Evolutionary conservation across 1,140 invertebrate genomes (phyloP).

Genomic region (Drosophila busckii): DNA sequence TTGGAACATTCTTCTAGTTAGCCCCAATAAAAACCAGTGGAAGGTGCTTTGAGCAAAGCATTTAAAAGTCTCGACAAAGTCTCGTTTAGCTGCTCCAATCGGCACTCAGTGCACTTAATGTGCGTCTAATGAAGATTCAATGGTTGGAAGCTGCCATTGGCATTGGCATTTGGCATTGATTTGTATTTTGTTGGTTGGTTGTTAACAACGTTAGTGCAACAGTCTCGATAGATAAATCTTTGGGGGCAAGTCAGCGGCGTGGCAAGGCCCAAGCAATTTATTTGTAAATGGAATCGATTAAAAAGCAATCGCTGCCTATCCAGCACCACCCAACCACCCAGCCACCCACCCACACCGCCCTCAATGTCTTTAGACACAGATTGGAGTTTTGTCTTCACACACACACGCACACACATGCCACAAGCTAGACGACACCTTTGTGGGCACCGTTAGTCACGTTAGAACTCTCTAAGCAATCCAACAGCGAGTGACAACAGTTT

Average conservation of each 20-base stretch:
- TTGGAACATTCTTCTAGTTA: too few species aligned
- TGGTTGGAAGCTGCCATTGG: conserved; percentile 5
- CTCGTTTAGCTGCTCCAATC: too few species aligned
- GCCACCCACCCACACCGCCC: too few species aligned
- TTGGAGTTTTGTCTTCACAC: conserved; percentile 20
- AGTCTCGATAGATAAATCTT: conserved; percentile 63
- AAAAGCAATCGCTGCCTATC: conserved; percentile 78
- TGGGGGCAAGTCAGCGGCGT: too few species aligned
- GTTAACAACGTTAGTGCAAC: too few species aligned
- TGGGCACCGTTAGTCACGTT: conserved; percentile 64
- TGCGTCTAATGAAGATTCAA: conserved; percentile 33
- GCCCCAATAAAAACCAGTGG: too few species aligned
- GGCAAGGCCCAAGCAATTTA: conserved; percentile 68
- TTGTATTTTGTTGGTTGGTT: conserved; percentile 13
- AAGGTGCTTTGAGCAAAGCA: too few species aligned
- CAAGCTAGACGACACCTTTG: conserved; percentile 66
- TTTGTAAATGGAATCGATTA: conserved; percentile 79
- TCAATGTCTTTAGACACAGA: too few species aligned
- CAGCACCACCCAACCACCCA: too few species aligned
- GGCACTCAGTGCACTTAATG: conserved; percentile 13
- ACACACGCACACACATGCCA: conserved; percentile 11
- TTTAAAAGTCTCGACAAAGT: too few species aligned
- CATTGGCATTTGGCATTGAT: conserved; percentile 23
- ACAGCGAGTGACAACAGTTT: conserved; percentile 58
- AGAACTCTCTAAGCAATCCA: conserved; percentile 69